Base-by-base conservation (phyloP, 2,113 vertebrate species). In the Nanger granti region DNA sequence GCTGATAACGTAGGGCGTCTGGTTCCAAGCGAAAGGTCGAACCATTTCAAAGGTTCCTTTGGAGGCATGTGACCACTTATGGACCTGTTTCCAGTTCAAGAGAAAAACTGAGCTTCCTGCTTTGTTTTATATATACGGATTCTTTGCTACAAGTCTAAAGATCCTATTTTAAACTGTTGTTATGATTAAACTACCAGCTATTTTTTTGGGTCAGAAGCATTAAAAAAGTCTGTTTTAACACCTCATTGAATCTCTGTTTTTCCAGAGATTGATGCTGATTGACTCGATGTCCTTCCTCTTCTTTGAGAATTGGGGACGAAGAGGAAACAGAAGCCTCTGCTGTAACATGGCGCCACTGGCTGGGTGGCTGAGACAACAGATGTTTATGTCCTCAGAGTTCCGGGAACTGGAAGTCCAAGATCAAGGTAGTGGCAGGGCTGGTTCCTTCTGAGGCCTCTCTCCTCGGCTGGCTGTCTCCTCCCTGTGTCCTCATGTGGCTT, bases 401-500 rank as follows among this genome's bases (percentile, higher is more conserved):
- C 15, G 17, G 73, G 37, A 34, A 26, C 24, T 55, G 29, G 17
- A 83, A 20, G 37, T 28, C 79, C 22, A 5, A n/a, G 49, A 11
- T 24, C 28, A 62, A 60, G 44, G n/a, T n/a, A 12, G n/a, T 1
- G 31, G 55, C 7, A 8, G 55, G 37, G 14, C 2, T 41, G 31
- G 54, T 4, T 10, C 4, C 44, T 57, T 10, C 62, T 15, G 41
- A 83, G 62, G 55, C n/a, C 29, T 47, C 37, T 29, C 11, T 49
- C 13, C 37, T 8, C 7, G 20, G 57, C 57, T 12, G 37, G 44
- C 12, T 37, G 1, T 14, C 37, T n/a, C 64, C 37, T 54, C 87
- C 12, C 31, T 49, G 26, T n/a, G 11, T 28, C 28, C 28, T 52
- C 49, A n/a, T 1, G 6, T 0, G 22, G 29, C 29, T 0, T 47